Percentiles rank a stretch among this genome's conserved stretches.
Evolutionary conservation across 2,888 invertebrate species (phyloP).

Genomic region (Helleia helle): DNA sequence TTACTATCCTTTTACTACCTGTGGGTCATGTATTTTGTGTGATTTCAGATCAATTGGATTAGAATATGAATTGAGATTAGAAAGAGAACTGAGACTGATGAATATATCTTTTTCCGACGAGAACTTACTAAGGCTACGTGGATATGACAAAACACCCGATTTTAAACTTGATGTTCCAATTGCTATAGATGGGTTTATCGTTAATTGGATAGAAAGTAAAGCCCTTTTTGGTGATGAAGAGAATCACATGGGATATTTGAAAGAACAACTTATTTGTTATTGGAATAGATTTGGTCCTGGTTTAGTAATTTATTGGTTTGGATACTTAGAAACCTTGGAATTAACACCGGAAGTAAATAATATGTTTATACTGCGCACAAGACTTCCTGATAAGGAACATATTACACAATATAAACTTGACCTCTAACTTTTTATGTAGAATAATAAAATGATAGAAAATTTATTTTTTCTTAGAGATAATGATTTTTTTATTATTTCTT

Average conservation of each 20-base stretch:
- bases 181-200: slow-evolving; percentile 85
- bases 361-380: slow-evolving; percentile 69
- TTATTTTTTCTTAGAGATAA: no score
- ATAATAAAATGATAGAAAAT: neutral
- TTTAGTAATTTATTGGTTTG: slow-evolving; percentile 97
- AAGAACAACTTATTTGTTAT: slow-evolving; percentile 90
- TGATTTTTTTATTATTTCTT: no score
- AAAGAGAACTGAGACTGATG: slow-evolving; percentile 70
- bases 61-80: slow-evolving; percentile 87
- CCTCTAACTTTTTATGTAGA: slow-evolving; percentile 19
- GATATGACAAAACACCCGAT: slow-evolving; percentile 97
- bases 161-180: slow-evolving; percentile 92
- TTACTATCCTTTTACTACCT: no score
- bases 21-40: no score
- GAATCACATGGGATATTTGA: slow-evolving; percentile 85
- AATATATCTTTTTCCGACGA: slow-evolving; percentile 78
- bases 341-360: slow-evolving; percentile 78
- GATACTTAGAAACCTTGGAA: slow-evolving; percentile 82
- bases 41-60: slow-evolving; percentile 81
- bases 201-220: slow-evolving; percentile 98
- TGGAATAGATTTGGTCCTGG: slow-evolving; percentile 97
- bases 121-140: slow-evolving; percentile 83
- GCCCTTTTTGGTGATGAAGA: slow-evolving; percentile 93
- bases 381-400: slow-evolving; percentile 65
- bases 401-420: slow-evolving; percentile 61